These are phyloP conservation scores for Atlantisia rogersi DNA, from an alignment of 2,113 vertebrate species.

Conservation along the genomic window DNA sequence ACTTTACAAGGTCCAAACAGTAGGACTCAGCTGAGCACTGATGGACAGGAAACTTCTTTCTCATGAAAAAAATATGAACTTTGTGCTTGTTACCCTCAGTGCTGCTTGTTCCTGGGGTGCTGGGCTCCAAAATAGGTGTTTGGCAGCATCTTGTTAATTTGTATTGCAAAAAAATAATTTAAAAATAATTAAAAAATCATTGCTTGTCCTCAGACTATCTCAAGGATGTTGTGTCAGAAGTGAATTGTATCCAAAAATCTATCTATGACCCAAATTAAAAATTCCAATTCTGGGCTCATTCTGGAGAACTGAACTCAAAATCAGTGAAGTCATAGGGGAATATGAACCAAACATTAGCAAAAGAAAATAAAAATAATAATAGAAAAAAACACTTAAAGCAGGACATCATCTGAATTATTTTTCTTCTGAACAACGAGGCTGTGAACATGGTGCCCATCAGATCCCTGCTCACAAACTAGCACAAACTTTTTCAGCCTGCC, in stretches of 20 bases:
- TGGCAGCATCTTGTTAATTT: not conserved
- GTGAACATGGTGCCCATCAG: not conserved
- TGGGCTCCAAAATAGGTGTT: not conserved
- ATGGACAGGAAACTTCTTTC: not conserved
- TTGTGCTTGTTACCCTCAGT: not conserved
- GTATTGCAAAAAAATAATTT: not conserved
- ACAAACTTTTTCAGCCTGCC: not conserved
- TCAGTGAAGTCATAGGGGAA: not conserved
- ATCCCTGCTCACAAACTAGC: not conserved
- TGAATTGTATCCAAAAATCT: not conserved
- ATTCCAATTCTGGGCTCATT: not conserved
- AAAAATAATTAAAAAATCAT: not conserved
- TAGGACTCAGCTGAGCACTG: not conserved
- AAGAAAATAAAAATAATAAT: not conserved
- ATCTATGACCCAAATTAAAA: not conserved
- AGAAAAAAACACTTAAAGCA: not conserved
- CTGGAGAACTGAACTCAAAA: not conserved
- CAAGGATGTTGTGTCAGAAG: not conserved
- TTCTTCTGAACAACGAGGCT: accelerated
- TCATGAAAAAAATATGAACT: not conserved
- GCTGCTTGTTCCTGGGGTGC: not conserved
- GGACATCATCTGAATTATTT: not conserved
- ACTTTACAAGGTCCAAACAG: not conserved
- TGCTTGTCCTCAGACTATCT: not conserved
- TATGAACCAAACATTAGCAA: not conserved